Evolutionary conservation across 2,888 invertebrate species (phyloP), one percentile per base, ranked within the genome.

Genomic region (Drosophila atripex): DNA sequence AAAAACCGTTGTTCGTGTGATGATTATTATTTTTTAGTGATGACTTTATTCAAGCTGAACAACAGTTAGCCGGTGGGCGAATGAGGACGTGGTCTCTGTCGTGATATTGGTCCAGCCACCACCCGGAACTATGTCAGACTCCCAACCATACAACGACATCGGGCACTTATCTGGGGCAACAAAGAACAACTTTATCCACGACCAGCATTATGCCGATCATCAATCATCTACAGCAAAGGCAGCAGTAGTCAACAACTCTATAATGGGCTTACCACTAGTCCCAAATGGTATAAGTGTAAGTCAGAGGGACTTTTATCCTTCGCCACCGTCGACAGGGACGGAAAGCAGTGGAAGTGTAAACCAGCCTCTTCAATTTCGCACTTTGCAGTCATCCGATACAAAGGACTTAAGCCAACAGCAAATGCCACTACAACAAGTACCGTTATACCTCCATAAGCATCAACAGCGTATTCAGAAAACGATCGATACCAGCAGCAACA

Each of bases 21-120:
- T 94, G 94, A 94, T 95, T 95, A 94, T 95, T 95, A 95, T 95
- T 96, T 96, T 96, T 95, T 96, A 97, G 96, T 96, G 96, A 96
- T 96, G 96, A 96, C 95, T 97, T 96, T 96, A 96, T 96, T 96
- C 96, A 97, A 96, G 96, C 97, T 96, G 96, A 96, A 95, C 96
- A 95, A 95, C 96, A 95, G 94, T 95, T 96, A 96, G 96, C 95
- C 96, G 96, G 94, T 96, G 96, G 96, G 96, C 96, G 94, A 97
- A 96, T 95, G 96, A 96, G 94, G 96, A 96, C 93, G 93, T 93
- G 92, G 93, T 94, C 92, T 93, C 93, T 92, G 93, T 92, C 92
- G 93, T 18, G 18, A 18, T 18, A 18, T 18, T 92, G 92, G 92
- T 91, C 87, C 91, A 91, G 84, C 83, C 86, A 83, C 86, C 73